phyloP scores from a whole-genome alignment of 2,888 invertebrate species.

The Nephrotoma guestfalica region DNA sequence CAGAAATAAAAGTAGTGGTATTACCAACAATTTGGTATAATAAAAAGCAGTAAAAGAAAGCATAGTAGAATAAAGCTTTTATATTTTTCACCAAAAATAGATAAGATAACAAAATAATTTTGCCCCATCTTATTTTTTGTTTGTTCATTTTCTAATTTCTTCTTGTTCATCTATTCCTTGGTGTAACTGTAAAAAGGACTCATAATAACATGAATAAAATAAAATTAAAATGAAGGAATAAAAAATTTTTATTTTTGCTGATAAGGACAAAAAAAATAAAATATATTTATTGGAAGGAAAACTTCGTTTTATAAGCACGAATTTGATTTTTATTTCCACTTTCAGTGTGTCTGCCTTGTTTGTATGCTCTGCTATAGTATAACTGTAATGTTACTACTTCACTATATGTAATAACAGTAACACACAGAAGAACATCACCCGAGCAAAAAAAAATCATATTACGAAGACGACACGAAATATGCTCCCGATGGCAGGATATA shows the following conservation, averaged over 20 bases:
- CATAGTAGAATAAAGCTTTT: neutral
- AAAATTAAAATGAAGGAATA: neutral
- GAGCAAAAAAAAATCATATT: neutral
- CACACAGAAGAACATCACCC: neutral
- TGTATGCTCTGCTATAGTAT: neutral
- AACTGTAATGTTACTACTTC: neutral
- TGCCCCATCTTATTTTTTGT: neutral
- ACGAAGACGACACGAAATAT: neutral
- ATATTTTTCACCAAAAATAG: neutral
- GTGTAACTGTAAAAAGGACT: neutral
- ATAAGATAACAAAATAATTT: neutral
- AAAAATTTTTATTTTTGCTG: neutral
- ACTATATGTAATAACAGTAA: neutral
- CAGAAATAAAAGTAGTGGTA: neutral
- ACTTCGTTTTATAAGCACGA: neutral
- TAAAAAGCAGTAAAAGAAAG: neutral
- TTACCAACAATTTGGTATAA: neutral
- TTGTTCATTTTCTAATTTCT: neutral
- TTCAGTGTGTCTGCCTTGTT: neutral
- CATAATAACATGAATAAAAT: neutral
- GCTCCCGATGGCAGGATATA: neutral
- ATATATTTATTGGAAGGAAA: neutral
- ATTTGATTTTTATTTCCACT: neutral
- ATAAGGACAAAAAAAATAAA: neutral
- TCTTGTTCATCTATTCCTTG: neutral